Conservation (phyloP, 2,113 vertebrate genomes). For the Hippocampus barbouri region DNA sequence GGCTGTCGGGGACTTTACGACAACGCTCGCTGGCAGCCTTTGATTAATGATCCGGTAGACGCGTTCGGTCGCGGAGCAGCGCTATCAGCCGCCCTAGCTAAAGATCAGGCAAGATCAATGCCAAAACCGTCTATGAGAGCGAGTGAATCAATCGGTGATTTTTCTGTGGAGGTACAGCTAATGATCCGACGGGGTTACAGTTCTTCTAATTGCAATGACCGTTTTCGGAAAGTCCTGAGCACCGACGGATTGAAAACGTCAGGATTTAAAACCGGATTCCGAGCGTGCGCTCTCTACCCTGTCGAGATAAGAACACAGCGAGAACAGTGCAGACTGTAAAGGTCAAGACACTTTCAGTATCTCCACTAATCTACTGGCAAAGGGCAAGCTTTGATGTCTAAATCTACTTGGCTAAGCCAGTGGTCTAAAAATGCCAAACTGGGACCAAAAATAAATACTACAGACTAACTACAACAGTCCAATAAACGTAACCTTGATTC, state of each 20-base stretch:
- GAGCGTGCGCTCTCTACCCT: neutral
- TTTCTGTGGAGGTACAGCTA: neutral
- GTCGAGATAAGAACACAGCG: slow-evolving; percentile 2
- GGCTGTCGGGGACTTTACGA: neutral
- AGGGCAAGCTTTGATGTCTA: neutral
- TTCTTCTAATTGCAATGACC: neutral
- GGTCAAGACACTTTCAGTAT: neutral
- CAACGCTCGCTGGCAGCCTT: neutral
- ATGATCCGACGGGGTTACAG: neutral
- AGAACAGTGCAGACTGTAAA: neutral
- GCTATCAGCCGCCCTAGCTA: neutral
- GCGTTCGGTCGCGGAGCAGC: neutral
- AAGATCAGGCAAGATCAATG: neutral
- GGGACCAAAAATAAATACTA: neutral
- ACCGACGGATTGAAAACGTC: neutral
- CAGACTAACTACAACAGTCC: neutral
- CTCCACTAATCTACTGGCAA: slow-evolving; percentile 4
- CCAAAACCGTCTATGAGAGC: neutral
- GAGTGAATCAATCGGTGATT: slow-evolving; percentile 1
- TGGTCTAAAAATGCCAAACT: neutral
- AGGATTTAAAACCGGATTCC: neutral
- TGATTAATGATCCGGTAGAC: neutral
- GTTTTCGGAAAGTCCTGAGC: neutral
- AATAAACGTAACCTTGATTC: too few relatives aligned
- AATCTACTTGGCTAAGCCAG: neutral